Percentiles rank a stretch among this genome's conserved stretches.
These are phyloP conservation scores for Prietella phreatophila DNA, from an alignment of 2,113 vertebrate genomes.

Conservation along the genomic window DNA sequence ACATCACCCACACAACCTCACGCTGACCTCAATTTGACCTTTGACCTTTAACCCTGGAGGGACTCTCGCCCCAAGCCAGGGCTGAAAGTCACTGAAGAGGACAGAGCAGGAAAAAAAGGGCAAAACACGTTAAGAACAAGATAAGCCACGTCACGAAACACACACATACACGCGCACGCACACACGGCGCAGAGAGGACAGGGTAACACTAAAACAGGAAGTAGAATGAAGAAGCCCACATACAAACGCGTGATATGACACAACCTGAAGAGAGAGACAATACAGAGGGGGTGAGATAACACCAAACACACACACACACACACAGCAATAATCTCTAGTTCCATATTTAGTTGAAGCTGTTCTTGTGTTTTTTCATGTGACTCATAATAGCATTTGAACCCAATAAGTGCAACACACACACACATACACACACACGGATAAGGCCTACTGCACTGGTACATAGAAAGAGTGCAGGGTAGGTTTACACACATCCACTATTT, in stretches of 20 bases:
- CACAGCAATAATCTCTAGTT: slow-evolving; percentile 27
- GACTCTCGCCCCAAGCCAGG: neutral
- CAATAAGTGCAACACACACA: slow-evolving; percentile 5
- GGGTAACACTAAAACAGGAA: slow-evolving; percentile 70
- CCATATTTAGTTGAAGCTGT: slow-evolving; percentile 22
- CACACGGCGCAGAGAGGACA: slow-evolving; percentile 64
- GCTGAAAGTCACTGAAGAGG: slow-evolving; percentile 38
- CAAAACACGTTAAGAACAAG: slow-evolving; percentile 40
- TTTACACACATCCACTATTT: slow-evolving; percentile 4
- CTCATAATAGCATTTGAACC: slow-evolving; percentile 2
- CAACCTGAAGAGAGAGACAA: slow-evolving; percentile 81
- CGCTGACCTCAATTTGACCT: slow-evolving; percentile 40
- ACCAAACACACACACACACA: slow-evolving; percentile 48
- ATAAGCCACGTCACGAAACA: slow-evolving; percentile 54
- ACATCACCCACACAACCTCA: slow-evolving; percentile 41
- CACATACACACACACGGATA: neutral
- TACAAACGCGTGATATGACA: slow-evolving; percentile 82
- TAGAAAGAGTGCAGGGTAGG: slow-evolving; percentile 16
- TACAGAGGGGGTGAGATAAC: slow-evolving; percentile 78
- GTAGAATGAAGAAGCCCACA: slow-evolving; percentile 79
- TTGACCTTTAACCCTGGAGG: slow-evolving; percentile 44
- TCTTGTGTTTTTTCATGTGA: slow-evolving; percentile 32
- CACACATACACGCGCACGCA: slow-evolving; percentile 61
- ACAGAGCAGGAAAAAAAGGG: slow-evolving; percentile 30
- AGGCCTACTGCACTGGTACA: neutral